Evolutionary conservation across 2,797 vertebrate species (phyloP).

Genomic region (Nyctalus aviator): DNA sequence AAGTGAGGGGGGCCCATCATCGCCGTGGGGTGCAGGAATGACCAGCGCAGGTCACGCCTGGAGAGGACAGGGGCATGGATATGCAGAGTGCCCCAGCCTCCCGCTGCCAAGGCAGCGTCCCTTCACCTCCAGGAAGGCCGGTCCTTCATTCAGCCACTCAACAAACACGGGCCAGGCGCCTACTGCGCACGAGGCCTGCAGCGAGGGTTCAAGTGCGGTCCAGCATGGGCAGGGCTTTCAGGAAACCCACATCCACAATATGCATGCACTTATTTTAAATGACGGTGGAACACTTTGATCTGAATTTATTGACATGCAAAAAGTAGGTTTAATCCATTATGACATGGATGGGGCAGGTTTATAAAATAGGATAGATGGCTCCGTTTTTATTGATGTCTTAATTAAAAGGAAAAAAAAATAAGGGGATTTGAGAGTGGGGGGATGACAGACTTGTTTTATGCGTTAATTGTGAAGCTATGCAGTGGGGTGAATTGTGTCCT

Average conservation of each 20-base stretch:
- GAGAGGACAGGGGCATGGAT: not conserved
- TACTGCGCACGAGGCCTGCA: accelerated
- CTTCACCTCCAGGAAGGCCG: not conserved
- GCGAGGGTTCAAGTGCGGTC: not conserved
- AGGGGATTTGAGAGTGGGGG: not conserved
- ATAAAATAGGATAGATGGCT: not conserved
- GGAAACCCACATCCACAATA: not conserved
- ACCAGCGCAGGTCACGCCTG: not conserved
- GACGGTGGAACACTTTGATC: not conserved
- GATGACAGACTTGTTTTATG: too few relatives aligned
- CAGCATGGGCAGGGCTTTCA: accelerated
- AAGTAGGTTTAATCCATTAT: not conserved
- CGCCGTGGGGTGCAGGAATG: not conserved
- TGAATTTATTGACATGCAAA: not conserved
- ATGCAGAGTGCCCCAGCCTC: accelerated
- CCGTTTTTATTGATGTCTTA: not conserved
- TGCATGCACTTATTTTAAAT: not conserved
- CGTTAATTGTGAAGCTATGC: not conserved
- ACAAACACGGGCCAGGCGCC: not conserved
- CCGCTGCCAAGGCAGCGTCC: not conserved
- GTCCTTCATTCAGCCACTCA: not conserved
- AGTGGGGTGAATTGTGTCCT: not conserved
- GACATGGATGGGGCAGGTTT: not conserved
- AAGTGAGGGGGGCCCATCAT: not conserved
- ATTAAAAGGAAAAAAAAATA: not conserved